A percentile compares a stretch with the other conserved stretches of the same genome.
Evolutionary conservation across 1,140 invertebrate genomes (phyloP).

Genomic region (Nautilus pompilius): DNA sequence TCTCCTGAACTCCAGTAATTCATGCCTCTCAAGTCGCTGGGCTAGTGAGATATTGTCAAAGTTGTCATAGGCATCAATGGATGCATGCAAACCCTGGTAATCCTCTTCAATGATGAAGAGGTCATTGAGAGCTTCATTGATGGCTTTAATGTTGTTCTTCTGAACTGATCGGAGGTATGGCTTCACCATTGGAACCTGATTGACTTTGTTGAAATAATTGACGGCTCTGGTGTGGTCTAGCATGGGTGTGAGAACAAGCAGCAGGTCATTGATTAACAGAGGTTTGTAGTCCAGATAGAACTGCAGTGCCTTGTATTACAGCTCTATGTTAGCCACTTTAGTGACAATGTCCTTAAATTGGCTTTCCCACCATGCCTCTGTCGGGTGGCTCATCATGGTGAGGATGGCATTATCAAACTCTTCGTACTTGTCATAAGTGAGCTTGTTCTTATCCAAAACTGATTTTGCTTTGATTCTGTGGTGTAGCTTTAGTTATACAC

Average conservation of each 20-base stretch:
- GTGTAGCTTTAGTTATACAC: too few relatives aligned
- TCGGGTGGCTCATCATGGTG: slow-evolving; percentile 99
- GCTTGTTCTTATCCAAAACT: too few relatives aligned
- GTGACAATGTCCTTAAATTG: slow-evolving; percentile 98
- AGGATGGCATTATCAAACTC: slow-evolving; percentile 99
- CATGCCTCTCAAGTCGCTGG: slow-evolving; percentile 96
- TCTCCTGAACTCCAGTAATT: slow-evolving; percentile 96
- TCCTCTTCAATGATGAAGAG: slow-evolving; percentile 98
- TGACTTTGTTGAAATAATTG: slow-evolving; percentile 67
- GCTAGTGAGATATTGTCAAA: slow-evolving; percentile 99
- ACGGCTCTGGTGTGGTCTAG: slow-evolving; percentile 94
- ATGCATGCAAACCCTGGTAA: slow-evolving; percentile 91
- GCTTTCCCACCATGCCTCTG: slow-evolving; percentile 97
- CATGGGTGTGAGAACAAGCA: slow-evolving; percentile 91
- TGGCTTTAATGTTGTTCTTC: slow-evolving; percentile 95
- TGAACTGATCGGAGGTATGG: slow-evolving; percentile 97
- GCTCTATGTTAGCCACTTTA: slow-evolving; percentile 92
- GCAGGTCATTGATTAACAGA: slow-evolving; percentile 90
- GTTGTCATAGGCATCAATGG: slow-evolving; percentile 99
- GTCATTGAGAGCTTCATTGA: slow-evolving; percentile 97
- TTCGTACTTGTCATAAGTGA: slow-evolving; percentile 99
- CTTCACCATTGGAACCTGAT: slow-evolving; percentile 93
- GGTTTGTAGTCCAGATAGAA: slow-evolving; percentile 99
- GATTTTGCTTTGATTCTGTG: too few relatives aligned
- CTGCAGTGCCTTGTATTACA: slow-evolving; percentile 99